These are phyloP conservation scores for Heliconius sara DNA, from an alignment of 2,888 invertebrate species.

Conservation along the genomic window DNA sequence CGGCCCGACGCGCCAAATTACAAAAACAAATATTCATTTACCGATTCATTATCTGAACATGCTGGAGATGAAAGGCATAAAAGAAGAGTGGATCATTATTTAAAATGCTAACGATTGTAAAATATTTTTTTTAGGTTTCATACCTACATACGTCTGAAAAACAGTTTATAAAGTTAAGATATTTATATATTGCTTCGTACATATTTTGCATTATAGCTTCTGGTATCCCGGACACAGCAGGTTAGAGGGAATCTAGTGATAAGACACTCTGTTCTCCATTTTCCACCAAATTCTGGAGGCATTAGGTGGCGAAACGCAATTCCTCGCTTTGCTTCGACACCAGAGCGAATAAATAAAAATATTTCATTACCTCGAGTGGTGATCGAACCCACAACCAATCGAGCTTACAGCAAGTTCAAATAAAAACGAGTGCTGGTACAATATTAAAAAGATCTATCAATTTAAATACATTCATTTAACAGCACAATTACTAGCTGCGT, in stretches of 20 bases:
- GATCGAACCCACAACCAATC: no score
- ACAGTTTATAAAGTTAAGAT: neutral
- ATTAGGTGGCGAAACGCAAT: no score
- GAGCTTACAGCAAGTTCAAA: neutral
- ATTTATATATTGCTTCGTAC: neutral
- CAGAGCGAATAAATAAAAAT: no score
- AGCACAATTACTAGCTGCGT: constrained; percentile 38
- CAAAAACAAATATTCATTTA: constrained; percentile 43
- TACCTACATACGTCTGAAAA: neutral
- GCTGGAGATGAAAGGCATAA: constrained; percentile 20
- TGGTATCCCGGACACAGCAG: no score
- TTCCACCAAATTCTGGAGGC: no score
- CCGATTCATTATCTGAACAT: constrained; percentile 19
- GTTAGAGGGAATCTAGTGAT: no score
- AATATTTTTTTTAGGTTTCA: constrained; percentile 12
- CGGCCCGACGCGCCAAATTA: constrained; percentile 32
- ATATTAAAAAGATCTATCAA: constrained; percentile 34
- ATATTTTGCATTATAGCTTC: neutral
- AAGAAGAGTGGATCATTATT: constrained; percentile 29
- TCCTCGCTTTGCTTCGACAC: no score
- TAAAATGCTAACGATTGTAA: constrained; percentile 25
- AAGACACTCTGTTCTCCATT: no score
- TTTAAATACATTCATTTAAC: constrained; percentile 43
- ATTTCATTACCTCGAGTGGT: no score
- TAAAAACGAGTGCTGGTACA: constrained; percentile 13